phyloP scores from a whole-genome alignment of 2,888 invertebrate genomes.

The Xylophagus ater region DNA sequence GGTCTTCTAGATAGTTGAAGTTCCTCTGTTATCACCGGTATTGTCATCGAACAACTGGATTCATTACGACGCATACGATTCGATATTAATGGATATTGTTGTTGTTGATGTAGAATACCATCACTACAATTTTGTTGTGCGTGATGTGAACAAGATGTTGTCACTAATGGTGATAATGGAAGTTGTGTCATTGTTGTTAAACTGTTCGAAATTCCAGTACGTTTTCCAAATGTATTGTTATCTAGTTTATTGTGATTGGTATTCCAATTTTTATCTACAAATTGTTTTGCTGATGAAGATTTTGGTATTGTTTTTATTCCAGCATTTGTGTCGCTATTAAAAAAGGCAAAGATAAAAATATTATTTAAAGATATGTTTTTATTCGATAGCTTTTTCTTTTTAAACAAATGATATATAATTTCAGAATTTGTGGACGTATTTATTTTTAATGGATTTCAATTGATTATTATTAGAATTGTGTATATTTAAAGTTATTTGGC shows the following conservation, averaged over 20 bases:
- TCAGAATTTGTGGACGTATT: constrained; percentile 8
- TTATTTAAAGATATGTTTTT: too few relatives aligned
- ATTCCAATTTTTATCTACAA: constrained; percentile 7
- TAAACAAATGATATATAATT: background rate
- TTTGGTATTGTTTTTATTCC: constrained; percentile 9
- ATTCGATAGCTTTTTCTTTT: too few relatives aligned
- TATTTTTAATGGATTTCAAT: too few relatives aligned
- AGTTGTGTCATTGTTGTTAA: constrained; percentile 8
- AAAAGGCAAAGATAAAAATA: background rate
- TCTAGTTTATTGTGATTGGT: too few relatives aligned
- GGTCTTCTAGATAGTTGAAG: constrained; percentile 36
- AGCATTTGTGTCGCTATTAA: constrained; percentile 2
- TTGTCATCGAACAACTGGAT: constrained; percentile 23
- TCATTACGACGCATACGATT: constrained; percentile 23
- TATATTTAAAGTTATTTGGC: too few relatives aligned
- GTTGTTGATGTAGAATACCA: too few relatives aligned
- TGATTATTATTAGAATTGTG: too few relatives aligned
- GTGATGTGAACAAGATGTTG: constrained; percentile 2
- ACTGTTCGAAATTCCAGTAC: constrained; percentile 3
- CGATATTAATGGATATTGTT: too few relatives aligned
- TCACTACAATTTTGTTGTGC: too few relatives aligned
- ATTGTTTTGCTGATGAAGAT: constrained; percentile 13
- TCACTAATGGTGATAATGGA: constrained; percentile 12
- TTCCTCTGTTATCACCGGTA: constrained; percentile 24
- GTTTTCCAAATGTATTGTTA: constrained; percentile 6